Base-by-base conservation (phyloP, 2,888 invertebrate genomes). In the Atrina japonica region DNA sequence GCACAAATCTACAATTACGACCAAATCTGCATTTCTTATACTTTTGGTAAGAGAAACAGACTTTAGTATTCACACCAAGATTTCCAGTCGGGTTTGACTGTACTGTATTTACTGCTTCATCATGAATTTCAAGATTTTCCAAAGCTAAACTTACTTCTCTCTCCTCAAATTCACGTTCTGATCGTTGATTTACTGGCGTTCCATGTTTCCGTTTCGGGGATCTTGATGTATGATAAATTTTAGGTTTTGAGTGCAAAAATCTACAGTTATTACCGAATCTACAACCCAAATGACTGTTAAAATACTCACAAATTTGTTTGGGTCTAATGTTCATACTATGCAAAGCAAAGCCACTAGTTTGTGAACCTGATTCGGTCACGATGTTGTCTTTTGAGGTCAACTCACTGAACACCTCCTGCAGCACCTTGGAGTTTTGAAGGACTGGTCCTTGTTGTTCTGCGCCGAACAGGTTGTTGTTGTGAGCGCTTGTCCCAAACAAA, bases 11-110 rank as follows among this genome's bases (percentile, higher is more conserved):
- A 60, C 87, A 87, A 41, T 70, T 74, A 41, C 73, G 70, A 16
- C 86, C 86, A 63, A 64, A 78, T 14, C 63, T 59, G 58, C 87
- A 87, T 43, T 70, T 66, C 11, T 85, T 85, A 43, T 71, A 63
- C 27, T 71, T 79, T 66, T 74, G 82, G 65, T 67, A 77, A 18
- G 45, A 58, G 43, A 65, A 65, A 23, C 65, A 65, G 21, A 25
- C 41, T 35, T 65, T 65, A 14, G n/a, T 41, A 27, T 27, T 53
- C n/a, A n/a, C n/a, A 29, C 29, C 18, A 35, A 35, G 35, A 11
- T 35, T 35, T 7, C 35, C 35, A 35, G 11, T 11, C 11, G 35
- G 35, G 5, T 5, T 35, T 35, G 35, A 7, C 9, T 40, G 23
- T 35, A 23, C 14, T 23, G 35, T 40, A 11, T 40, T 50, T 61